Evolutionary conservation across 1,140 invertebrate genomes (phyloP).

Genomic region (Phenacoccus solenopsis): DNA sequence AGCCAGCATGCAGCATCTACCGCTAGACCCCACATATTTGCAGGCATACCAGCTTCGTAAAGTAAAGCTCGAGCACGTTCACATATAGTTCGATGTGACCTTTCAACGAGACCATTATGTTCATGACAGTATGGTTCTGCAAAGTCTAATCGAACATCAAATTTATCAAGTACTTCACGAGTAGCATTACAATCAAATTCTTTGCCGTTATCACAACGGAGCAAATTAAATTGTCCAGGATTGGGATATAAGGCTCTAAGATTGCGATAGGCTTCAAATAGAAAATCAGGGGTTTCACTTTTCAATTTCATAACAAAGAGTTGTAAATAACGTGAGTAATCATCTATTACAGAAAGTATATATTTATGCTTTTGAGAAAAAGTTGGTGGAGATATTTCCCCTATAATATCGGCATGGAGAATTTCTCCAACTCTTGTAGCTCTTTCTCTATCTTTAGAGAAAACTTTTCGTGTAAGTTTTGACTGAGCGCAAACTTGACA

Average conservation of each 20-base stretch:
- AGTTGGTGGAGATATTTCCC: background rate
- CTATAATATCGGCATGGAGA: background rate
- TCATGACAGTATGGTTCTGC: constrained; percentile 25
- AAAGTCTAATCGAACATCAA: constrained; percentile 1
- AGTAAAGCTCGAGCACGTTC: constrained; percentile 31
- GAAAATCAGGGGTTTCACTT: background rate
- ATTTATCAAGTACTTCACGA: background rate
- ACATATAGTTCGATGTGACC: constrained; percentile 32
- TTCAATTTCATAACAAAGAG: background rate
- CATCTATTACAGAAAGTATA: background rate
- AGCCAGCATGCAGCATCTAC: constrained; percentile 4
- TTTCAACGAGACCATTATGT: constrained; percentile 32
- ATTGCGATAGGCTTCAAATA: background rate
- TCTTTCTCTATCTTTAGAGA: background rate
- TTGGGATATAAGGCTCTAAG: background rate
- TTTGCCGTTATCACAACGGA: constrained; percentile 8
- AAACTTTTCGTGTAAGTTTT: background rate
- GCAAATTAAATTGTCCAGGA: background rate
- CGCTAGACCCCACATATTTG: constrained; percentile 29
- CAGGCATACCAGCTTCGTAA: constrained; percentile 29
- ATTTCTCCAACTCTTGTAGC: background rate
- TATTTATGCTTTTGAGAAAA: background rate
- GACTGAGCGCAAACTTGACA: background rate
- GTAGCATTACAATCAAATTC: background rate
- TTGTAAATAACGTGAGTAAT: background rate